phyloP scores from a whole-genome alignment of 2,113 vertebrate genomes.

The Epinephelus fuscoguttatus region DNA sequence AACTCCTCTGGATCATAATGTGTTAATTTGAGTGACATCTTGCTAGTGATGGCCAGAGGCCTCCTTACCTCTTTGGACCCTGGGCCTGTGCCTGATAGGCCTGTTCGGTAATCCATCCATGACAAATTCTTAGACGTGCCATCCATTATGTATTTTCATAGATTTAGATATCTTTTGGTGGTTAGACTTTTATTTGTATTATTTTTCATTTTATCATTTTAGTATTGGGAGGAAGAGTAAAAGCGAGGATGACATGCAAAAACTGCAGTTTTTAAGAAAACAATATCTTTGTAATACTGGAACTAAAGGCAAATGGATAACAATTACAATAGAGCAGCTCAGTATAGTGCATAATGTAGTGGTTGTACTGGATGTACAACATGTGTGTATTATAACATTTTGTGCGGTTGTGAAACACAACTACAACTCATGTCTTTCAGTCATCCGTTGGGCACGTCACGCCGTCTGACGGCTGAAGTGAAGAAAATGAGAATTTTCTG shows the following conservation, averaged over 20 bases:
- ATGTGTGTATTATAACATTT: not conserved
- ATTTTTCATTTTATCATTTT: too few species aligned
- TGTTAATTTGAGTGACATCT: too few species aligned
- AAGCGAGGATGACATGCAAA: not conserved
- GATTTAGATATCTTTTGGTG: not conserved
- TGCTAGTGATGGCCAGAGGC: too few species aligned
- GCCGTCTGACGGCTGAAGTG: slow-evolving; percentile 61
- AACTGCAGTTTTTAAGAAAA: not conserved
- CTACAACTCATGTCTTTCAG: slow-evolving; percentile 20
- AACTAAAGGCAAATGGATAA: not conserved
- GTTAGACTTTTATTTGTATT: not conserved
- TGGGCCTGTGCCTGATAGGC: too few species aligned
- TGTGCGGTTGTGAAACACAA: slow-evolving; percentile 5
- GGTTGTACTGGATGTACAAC: not conserved
- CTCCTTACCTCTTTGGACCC: too few species aligned
- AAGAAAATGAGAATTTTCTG: slow-evolving; percentile 76
- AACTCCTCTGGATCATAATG: too few species aligned
- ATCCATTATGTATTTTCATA: too few species aligned
- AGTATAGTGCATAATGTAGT: not conserved
- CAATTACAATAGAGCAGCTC: not conserved
- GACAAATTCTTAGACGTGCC: too few species aligned
- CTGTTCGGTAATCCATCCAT: too few species aligned
- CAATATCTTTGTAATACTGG: too few species aligned
- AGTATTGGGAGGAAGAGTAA: not conserved
- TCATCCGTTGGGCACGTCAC: slow-evolving; percentile 53